Evolutionary conservation across 2,797 vertebrate genomes (phyloP).

Genomic region (Balearica regulorum): DNA sequence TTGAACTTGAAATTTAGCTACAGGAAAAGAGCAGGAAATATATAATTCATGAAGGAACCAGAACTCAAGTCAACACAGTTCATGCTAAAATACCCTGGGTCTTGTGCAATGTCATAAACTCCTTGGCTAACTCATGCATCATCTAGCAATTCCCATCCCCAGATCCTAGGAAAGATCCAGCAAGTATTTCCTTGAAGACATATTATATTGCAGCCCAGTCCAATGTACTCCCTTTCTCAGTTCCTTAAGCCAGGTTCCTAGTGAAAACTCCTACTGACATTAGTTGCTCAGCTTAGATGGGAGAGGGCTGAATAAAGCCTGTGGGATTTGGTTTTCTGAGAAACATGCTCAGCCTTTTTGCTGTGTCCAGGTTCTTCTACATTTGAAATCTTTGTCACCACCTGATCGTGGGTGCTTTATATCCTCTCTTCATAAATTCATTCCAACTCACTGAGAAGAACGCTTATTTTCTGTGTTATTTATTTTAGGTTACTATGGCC

Average conservation of each 20-base stretch:
- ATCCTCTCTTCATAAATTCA: neutral
- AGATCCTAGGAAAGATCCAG: neutral
- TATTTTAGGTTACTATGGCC: slow-evolving; percentile 13
- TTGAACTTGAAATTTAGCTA: neutral
- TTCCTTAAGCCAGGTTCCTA: neutral
- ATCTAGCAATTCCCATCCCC: neutral
- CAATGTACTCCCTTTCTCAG: neutral
- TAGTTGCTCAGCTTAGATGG: neutral
- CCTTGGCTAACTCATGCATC: neutral
- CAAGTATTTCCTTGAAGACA: neutral
- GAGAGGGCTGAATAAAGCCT: neutral
- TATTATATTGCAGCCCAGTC: neutral
- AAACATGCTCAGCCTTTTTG: neutral
- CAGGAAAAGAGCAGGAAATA: neutral
- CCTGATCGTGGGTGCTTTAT: neutral
- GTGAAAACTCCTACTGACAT: neutral
- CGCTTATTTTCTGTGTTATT: neutral
- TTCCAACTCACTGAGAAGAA: neutral
- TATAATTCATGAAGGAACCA: neutral
- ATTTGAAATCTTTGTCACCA: neutral
- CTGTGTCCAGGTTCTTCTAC: neutral
- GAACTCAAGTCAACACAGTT: neutral
- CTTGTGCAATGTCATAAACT: neutral
- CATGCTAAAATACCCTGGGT: neutral
- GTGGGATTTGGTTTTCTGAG: neutral